Evolutionary conservation across 1,140 invertebrate species (phyloP).

Genomic region (Drosophila santomea): DNA sequence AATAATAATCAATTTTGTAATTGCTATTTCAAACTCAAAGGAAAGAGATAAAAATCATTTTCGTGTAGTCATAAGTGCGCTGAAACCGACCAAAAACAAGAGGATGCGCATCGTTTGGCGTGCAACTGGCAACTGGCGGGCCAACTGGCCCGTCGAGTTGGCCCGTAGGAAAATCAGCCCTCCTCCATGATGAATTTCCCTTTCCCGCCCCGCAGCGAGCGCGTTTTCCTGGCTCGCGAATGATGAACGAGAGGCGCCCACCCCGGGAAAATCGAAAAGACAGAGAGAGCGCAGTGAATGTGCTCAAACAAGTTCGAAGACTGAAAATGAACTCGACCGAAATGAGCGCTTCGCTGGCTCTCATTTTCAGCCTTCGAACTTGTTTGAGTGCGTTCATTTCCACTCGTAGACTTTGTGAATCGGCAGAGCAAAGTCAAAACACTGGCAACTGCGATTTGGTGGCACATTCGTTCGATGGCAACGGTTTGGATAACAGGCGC

Average conservation of each 20-base stretch:
- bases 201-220: constrained; percentile 33
- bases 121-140: constrained; percentile 50
- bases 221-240: constrained; percentile 61
- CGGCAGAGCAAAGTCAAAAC: constrained; percentile 72
- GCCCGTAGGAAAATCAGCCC: constrained; percentile 82
- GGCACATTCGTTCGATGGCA: constrained; percentile 85
- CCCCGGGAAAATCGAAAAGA: constrained; percentile 6
- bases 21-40: background rate
- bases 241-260: constrained; percentile 60
- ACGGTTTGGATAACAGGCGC: constrained; percentile 85
- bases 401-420: constrained; percentile 6
- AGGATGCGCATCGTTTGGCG: constrained; percentile 37
- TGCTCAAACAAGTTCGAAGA: constrained; percentile 37
- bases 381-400: constrained; percentile 27
- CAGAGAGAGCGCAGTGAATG: background rate
- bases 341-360: constrained; percentile 29
- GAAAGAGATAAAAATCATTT: background rate
- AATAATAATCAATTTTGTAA: too few relatives aligned
- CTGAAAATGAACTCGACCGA: constrained; percentile 31
- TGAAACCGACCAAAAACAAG: background rate
- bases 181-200: constrained; percentile 82
- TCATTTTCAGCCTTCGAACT: constrained; percentile 42
- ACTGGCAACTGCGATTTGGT: constrained; percentile 84
- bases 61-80: constrained; percentile 1
- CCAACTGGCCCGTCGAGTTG: constrained; percentile 35